Conservation (phyloP, 64 coral and sea anemone species). For the Catalaphyllia jardinei region DNA sequence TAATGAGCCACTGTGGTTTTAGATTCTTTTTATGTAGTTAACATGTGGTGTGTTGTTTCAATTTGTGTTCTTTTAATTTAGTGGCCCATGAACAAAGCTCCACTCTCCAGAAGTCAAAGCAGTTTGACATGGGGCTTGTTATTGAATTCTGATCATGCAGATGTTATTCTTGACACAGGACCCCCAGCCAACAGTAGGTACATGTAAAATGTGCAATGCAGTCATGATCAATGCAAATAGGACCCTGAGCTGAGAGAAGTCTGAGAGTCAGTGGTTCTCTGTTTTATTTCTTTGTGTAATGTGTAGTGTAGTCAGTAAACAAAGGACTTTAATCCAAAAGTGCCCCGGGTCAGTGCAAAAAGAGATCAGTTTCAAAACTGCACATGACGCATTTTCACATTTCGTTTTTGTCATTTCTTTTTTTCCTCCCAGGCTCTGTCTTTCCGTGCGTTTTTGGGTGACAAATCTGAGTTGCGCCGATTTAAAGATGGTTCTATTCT, state of each 20-base stretch:
- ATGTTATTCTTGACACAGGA: constrained; percentile 74
- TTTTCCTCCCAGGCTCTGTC: constrained; percentile 54
- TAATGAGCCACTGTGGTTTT: no score
- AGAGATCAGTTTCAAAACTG: no score
- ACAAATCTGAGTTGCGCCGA: constrained; percentile 86
- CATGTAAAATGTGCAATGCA: neutral
- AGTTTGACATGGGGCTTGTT: constrained; percentile 60
- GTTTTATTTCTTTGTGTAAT: no score
- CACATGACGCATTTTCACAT: neutral
- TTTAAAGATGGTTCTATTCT: constrained; percentile 97
- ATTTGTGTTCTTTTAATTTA: constrained; percentile 2
- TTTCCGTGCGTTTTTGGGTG: constrained; percentile 89
- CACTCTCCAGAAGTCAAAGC: constrained; percentile 34
- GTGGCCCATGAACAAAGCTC: constrained; percentile 73
- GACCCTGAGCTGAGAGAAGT: neutral
- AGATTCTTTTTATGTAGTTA: no score
- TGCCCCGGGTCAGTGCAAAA: no score
- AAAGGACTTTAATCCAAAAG: no score
- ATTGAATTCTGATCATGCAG: constrained; percentile 71
- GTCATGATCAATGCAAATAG: no score
- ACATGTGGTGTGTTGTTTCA: no score
- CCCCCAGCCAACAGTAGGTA: constrained; percentile 68
- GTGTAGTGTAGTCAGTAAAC: no score
- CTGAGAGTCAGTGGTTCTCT: no score
- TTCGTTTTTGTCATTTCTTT: neutral